phyloP scores from a whole-genome alignment of 92 coral and sea anemone species.

The Hydrozoanthus gracilis region DNA sequence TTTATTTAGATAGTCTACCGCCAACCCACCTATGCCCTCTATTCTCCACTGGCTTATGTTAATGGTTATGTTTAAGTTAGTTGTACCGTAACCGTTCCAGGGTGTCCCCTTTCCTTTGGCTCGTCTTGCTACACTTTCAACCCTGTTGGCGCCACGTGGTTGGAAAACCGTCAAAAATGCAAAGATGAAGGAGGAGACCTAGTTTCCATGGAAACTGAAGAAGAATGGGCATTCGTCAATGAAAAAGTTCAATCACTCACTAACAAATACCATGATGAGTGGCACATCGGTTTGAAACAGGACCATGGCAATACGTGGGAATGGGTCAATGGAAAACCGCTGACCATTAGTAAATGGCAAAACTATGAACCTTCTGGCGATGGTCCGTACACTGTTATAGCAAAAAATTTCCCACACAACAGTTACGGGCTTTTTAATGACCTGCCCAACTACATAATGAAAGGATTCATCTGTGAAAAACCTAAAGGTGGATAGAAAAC shows the following conservation, averaged over 20 bases:
- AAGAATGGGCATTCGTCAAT: constrained; percentile 54
- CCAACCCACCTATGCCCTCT: too few relatives aligned
- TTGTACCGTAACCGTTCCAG: background rate
- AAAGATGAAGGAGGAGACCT: constrained; percentile 52
- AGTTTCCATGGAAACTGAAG: constrained; percentile 65
- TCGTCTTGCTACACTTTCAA: constrained; percentile 46
- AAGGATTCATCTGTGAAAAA: constrained; percentile 60
- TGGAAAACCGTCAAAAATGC: constrained; percentile 43
- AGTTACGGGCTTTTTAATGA: constrained; percentile 60
- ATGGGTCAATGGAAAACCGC: constrained; percentile 62
- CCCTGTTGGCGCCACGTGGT: constrained; percentile 38
- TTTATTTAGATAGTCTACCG: too few relatives aligned
- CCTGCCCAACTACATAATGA: constrained; percentile 42
- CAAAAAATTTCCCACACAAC: constrained; percentile 55
- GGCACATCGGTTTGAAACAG: constrained; percentile 47
- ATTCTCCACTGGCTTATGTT: too few relatives aligned
- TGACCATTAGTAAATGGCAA: constrained; percentile 67
- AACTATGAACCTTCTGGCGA: constrained; percentile 60
- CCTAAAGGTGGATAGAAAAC: constrained; percentile 7
- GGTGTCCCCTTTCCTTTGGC: constrained; percentile 14
- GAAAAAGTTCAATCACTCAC: constrained; percentile 30
- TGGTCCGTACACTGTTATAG: constrained; percentile 53
- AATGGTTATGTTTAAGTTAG: too few relatives aligned
- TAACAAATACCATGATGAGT: background rate
- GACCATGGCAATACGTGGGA: constrained; percentile 24